These are phyloP conservation scores for Falco biarmicus DNA, from an alignment of 2,797 vertebrate genomes.

Conservation along the genomic window DNA sequence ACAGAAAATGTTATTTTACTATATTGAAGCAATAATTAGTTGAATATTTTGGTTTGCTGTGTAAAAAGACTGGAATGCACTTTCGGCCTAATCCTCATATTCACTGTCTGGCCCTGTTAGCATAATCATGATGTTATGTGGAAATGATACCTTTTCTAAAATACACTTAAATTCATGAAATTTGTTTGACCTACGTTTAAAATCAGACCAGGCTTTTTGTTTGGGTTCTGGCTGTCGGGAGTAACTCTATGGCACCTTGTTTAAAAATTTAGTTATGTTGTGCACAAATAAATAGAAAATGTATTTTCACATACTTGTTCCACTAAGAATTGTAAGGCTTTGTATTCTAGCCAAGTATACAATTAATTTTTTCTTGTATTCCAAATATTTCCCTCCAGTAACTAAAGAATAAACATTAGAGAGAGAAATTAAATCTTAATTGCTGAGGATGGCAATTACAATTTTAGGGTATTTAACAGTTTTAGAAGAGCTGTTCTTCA, in stretches of 20 bases:
- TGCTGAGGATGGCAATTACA: not conserved
- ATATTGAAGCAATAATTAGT: not conserved
- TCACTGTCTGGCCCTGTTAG: not conserved
- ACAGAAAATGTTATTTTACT: not conserved
- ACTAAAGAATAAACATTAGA: not conserved
- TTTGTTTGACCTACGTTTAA: not conserved
- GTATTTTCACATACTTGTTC: not conserved
- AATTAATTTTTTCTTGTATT: not conserved
- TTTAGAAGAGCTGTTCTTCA: constrained; percentile 3
- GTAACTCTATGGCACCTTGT: not conserved
- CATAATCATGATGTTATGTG: not conserved
- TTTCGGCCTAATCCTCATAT: not conserved
- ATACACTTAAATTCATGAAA: not conserved
- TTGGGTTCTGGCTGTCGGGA: not conserved
- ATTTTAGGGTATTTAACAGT: constrained; percentile 18
- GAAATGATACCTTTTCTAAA: not conserved
- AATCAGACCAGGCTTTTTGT: not conserved
- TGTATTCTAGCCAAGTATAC: not conserved
- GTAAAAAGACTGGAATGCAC: not conserved
- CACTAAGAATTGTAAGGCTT: not conserved
- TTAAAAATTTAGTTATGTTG: not conserved
- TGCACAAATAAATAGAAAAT: not conserved
- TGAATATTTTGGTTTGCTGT: not conserved
- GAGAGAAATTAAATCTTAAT: not conserved
- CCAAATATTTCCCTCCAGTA: not conserved